phyloP scores from a whole-genome alignment of 2,888 invertebrate species.

The Cryptosula pallasiana region DNA sequence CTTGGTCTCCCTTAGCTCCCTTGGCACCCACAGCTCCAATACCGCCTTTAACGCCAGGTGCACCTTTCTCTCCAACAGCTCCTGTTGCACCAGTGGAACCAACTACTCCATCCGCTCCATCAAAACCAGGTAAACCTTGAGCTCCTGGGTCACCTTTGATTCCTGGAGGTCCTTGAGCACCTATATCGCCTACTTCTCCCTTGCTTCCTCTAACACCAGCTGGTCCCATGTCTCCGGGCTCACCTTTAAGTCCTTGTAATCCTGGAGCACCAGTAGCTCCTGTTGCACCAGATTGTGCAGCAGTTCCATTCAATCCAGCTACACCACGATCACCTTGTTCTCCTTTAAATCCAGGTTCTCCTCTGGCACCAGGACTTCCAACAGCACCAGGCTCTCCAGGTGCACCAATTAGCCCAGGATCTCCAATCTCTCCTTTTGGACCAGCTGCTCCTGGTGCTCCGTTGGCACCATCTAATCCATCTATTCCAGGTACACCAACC shows the following conservation, averaged over 20 bases:
- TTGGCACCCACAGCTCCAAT: constrained; percentile 33
- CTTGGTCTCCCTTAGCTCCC: constrained; percentile 45
- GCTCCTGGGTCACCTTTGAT: constrained; percentile 22
- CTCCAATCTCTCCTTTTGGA: constrained; percentile 22
- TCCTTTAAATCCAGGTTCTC: constrained; percentile 27
- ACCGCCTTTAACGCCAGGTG: constrained; percentile 33
- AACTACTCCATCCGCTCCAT: constrained; percentile 27
- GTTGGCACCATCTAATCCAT: not conserved
- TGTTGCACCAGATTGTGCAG: constrained; percentile 25
- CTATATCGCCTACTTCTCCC: constrained; percentile 22
- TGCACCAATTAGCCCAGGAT: not conserved
- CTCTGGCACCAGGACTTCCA: constrained; percentile 24
- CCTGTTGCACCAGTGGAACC: constrained; percentile 4
- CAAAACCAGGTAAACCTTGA: constrained; percentile 25
- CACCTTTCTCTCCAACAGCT: constrained; percentile 23
- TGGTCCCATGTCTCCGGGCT: constrained; percentile 5
- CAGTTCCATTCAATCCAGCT: constrained; percentile 26
- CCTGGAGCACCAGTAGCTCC: constrained; percentile 23
- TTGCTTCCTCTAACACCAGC: constrained; percentile 19
- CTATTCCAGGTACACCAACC: not conserved
- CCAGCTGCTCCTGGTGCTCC: not conserved
- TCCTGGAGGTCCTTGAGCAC: constrained; percentile 1
- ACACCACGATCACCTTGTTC: not conserved
- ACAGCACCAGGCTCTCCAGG: constrained; percentile 19
- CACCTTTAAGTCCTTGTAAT: constrained; percentile 10